A percentile compares a stretch with the other conserved stretches of the same genome.
Evolutionary conservation across 1,140 invertebrate genomes (phyloP).

Genomic region (Euschistus heros): DNA sequence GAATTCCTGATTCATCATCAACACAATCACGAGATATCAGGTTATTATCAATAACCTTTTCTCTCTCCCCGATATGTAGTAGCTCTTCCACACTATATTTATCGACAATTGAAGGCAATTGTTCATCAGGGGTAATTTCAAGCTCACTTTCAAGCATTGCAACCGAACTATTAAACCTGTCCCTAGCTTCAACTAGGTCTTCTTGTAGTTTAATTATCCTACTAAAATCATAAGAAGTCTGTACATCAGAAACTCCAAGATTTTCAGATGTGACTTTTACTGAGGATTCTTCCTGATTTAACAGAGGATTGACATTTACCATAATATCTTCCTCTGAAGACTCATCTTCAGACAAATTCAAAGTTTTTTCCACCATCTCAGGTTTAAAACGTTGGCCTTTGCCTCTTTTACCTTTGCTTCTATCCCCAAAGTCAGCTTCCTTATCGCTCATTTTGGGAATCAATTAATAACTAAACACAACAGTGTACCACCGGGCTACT

Average conservation of each 20-base stretch:
- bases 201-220: constrained; percentile 25
- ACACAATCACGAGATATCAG: constrained; percentile 42
- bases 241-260: neutral
- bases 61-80: constrained; percentile 30
- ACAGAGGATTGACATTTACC: neutral
- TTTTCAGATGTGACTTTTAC: neutral
- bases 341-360: neutral
- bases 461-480: too few species aligned
- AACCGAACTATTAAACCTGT: constrained; percentile 7
- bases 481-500: too few species aligned
- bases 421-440: too few species aligned
- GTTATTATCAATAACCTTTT: constrained; percentile 37
- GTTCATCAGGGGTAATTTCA: neutral
- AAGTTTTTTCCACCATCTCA: neutral
- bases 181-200: neutral
- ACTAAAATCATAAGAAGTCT: constrained; percentile 28
- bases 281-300: neutral
- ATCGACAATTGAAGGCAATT: neutral
- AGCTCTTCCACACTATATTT: neutral
- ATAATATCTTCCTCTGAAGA: neutral
- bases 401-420: too few species aligned
- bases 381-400: too few species aligned
- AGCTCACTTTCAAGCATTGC: neutral
- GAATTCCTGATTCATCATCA: constrained; percentile 42
- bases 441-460: too few species aligned